These are phyloP conservation scores for Myiozetetes cayanensis DNA, from an alignment of 2,113 vertebrate species.

Conservation along the genomic window DNA sequence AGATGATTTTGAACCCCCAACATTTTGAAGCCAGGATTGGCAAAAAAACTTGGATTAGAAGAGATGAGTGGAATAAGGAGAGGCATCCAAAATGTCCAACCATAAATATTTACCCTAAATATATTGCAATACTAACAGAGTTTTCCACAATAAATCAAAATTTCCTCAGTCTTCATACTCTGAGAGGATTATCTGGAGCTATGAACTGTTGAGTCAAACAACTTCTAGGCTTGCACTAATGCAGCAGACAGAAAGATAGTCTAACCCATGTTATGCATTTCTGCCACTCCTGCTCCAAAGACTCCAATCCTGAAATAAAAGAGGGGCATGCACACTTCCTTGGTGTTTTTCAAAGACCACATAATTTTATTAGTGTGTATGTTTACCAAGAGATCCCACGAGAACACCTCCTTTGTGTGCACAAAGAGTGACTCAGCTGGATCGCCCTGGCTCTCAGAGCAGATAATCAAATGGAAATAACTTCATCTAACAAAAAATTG, in stretches of 20 bases:
- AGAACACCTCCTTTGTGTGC: not conserved
- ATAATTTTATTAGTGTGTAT: not conserved
- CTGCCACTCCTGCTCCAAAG: not conserved
- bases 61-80: not conserved
- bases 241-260: not conserved
- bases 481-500: conserved; percentile 14
- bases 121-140: not conserved
- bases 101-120: not conserved
- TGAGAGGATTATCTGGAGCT: not conserved
- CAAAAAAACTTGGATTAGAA: not conserved
- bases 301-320: not conserved
- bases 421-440: conserved; percentile 12
- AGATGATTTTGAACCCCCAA: not conserved
- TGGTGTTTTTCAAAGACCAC: not conserved
- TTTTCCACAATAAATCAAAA: not conserved
- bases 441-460: not conserved
- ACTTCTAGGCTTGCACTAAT: not conserved
- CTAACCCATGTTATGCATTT: not conserved
- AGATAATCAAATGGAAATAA: conserved; percentile 50
- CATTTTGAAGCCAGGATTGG: not conserved
- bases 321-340: not conserved
- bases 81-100: not conserved
- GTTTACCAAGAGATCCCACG: not conserved
- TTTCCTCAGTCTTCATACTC: not conserved
- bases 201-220: not conserved